Evolutionary conservation across 1,140 invertebrate genomes (phyloP), one percentile per base, ranked within the genome.

Genomic region (Drosophila lacteicornis): DNA sequence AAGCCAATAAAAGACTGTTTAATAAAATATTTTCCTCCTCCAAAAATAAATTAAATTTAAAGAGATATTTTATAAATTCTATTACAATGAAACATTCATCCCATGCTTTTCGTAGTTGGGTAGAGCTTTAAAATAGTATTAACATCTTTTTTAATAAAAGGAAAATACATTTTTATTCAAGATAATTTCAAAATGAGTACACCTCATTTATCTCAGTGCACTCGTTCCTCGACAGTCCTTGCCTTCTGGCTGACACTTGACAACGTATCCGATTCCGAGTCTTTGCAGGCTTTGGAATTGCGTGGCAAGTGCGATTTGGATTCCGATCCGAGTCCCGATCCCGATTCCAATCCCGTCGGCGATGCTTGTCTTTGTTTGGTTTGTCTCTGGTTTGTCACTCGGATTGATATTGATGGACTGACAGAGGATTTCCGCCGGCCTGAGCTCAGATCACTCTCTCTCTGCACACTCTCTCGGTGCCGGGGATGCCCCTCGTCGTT

Each of bases 351-450:
- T 69, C 67, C 67, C 65, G 65, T 71, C 68, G 68, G 69, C 67
- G 67, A 70, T 70, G 67, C 40, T 70, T 70, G 68, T 71, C 68
- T 71, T 73, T 73, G 70, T 60, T 60, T 51, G 53, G 68, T 69
- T 74, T 59, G 67, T 71, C 69, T 73, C 69, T 73, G 75, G 65
- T 79, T 74, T 67, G 75, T 76, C 71, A 60, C 65, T 61, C 66
- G 46, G 66, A 63, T 71, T 81, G 82, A 81, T 79, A 86, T 80
- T 90, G 85, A 84, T 90, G 61, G 77, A 88, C 73, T 88, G 84
- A 88, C 84, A 87, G 65, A 80, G 84, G 59, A 84, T 84, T 88
- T 87, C 84, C 84, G 84, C 80, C 85, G 77, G 80, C 77, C 84
- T 22, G 19, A 74, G 62, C 65, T 71, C 69, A 71, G 69, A 82